These are phyloP conservation scores for Oryzias dopingdopingensis DNA, from an alignment of 2,797 vertebrate species.

Conservation along the genomic window DNA sequence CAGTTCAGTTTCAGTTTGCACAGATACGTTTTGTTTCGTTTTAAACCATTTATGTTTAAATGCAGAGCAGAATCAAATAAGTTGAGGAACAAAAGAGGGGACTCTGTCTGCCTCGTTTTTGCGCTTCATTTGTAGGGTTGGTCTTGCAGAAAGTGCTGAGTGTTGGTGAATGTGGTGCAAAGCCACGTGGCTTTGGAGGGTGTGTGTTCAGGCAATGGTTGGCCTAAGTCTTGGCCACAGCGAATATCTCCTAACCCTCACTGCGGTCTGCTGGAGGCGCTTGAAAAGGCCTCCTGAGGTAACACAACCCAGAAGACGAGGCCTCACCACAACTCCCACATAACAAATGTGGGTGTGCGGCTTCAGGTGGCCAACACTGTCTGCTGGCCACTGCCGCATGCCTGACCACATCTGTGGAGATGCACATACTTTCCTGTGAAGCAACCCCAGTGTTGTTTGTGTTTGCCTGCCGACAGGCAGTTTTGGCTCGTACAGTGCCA, in stretches of 20 bases:
- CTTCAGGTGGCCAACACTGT: constrained; percentile 27
- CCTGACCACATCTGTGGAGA: constrained; percentile 30
- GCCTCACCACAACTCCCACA: constrained; percentile 58
- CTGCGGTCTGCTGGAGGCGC: constrained; percentile 53
- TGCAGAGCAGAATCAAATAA: no score
- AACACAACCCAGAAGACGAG: constrained; percentile 53
- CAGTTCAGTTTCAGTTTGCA: no score
- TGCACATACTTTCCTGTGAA: constrained; percentile 11
- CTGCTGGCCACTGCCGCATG: constrained; percentile 40
- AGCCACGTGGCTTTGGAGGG: constrained; percentile 64
- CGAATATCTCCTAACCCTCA: constrained; percentile 45
- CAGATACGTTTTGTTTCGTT: no score
- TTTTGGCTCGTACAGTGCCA: constrained; percentile 9
- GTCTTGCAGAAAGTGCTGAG: constrained; percentile 65
- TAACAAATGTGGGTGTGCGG: constrained; percentile 52
- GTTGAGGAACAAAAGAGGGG: no score
- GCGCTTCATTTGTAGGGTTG: constrained; percentile 28
- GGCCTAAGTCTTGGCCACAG: constrained; percentile 42
- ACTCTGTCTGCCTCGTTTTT: no score
- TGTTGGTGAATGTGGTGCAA: constrained; percentile 61
- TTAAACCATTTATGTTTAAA: no score
- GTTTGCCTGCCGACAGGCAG: constrained; percentile 41
- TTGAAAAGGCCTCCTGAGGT: constrained; percentile 54
- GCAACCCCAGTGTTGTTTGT: constrained; percentile 44
- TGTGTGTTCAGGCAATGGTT: constrained; percentile 65